Evolutionary conservation across 1,140 invertebrate species (phyloP), one percentile per base, ranked within the genome.

Genomic region (Dysdera silvatica): DNA sequence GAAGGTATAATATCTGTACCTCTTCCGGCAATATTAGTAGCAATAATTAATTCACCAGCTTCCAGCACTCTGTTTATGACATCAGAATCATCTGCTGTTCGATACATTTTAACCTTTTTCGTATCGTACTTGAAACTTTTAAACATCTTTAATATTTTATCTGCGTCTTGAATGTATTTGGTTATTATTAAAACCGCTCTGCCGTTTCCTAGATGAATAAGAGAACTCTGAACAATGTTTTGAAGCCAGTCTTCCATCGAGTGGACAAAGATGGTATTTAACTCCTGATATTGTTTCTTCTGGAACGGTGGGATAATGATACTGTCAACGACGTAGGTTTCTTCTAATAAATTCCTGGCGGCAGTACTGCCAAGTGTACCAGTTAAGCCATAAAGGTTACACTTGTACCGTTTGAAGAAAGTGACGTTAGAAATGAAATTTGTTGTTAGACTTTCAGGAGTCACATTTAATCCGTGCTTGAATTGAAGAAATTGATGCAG

Each of bases 401-500:
- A n/a, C 8, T 65, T 56, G 54, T 76, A 78, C 10, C 65, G 33
- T 53, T 71, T 74, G 8, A 78, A 72, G 48, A 68, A 78, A 2
- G 68, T 68, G 8, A 75, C 72, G 62, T 78, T 78, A 0, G 77
- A 78, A 29, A 75, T 68, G 53, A 74, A 78, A 33, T 74, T 71
- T 20, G 71, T 71, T 54, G 75, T 78, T 4, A 78, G 59, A 33
- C 71, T 74, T 35, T 75, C 66, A 12, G 69, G 48, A 0, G 73
- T 71, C 0, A 78, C 28, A 28, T 71, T 72, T n/a, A 73, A 70
- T n/a, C 73, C 74, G 53, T 78, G 75, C 61, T 77, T 77, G 2
- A 78, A 61, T 57, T 78, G 75, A 2, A 78, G 60, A 60, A 78
- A 78, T 54, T 78, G 77, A 54, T 78, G 75, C 1, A 78, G 53